Evolutionary conservation across 2,888 invertebrate genomes (phyloP), one percentile per base, ranked within the genome.

Genomic region (Merodon equestris): DNA sequence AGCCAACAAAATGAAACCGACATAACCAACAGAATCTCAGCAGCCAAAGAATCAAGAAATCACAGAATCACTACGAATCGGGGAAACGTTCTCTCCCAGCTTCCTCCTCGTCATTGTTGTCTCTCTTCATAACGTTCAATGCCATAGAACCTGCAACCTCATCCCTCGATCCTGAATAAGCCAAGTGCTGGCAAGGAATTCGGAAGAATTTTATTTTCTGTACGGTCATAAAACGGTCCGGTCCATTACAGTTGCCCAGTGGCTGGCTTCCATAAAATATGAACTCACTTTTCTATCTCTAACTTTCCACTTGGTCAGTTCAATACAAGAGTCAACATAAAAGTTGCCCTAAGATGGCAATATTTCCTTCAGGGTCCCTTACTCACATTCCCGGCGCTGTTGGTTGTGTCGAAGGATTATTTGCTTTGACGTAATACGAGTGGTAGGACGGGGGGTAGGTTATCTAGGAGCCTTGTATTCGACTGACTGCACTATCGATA

Each of bases 201-300:
- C 66, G 48, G 48, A 77, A 63, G 61, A 45, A 63, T 44, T 68
- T 64, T 64, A 51, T 72, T 63, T 64, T 64, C 40, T 74, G 73
- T 63, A 74, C 54, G 60, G 64, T 63, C 64, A 79, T 79, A 68
- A 70, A 79, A 73, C 73, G 68, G 53, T 79, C 73, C 73, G 68
- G 68, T 64, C 79, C 68, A 79, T 79, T 79, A 73, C 68, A 73
- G 61, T 70, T 73, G 73, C 68, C 79, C 70, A 70, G 64, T 73
- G 70, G 54, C 51, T 74, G 54, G 56, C 54, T 68, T 79, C 68
- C 68, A 70, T 79, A 79, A 79, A 74, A 74, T 79, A 79, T 68
- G 79, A 79, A 79, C 73, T 79, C 79, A 73, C 27, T 73, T 73
- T 79, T 79, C 79, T 79, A 79, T 79, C 79, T 79, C 48, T 45